Base-by-base conservation (phyloP, 2,113 vertebrate genomes). In the Stomatorhinus ivindoensis region DNA sequence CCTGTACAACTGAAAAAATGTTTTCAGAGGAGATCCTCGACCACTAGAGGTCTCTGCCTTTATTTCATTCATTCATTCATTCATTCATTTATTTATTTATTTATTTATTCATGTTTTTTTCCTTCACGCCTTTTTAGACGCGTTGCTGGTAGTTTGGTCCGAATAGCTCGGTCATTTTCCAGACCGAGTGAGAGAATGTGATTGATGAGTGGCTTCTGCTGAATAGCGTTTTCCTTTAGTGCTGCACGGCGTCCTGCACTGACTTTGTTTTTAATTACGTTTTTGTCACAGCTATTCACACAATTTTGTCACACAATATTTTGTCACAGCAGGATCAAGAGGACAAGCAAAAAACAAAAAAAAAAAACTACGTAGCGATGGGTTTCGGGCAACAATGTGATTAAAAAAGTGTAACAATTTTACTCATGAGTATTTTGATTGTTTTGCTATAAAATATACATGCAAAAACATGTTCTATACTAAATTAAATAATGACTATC, bases 31-130 rank as follows among this genome's bases (percentile, higher is more conserved):
- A 35, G 31, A 39, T 42, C 31, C 31, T 39, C 31, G 13, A 85
- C 82, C 82, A 89, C 89, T 82, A 91, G 91, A 89, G 91, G 91
- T 61, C 90, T 51, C 88, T 46, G 42, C 17, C 13, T 27, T 69
- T 31, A 69, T 31, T 69, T 84, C 3, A 44, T 44, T 5, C 4
- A 0, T 6, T 50, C 3, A 50, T 50, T 17, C 4, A 3, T 31
- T 61, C 2, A 8, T 58, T 58, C 0, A 24, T 8, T 24, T 8
- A 0, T n/a, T 84, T 10, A 44, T 44, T 5, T 15, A 0, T 6
- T 50, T 13, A 50, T 50, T 17, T 13, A 3, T 31, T 69, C 6
- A 10, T 3, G 0, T 42, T 8, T 19, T 80, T 42, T 3, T n/a
- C n/a, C 15, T 19, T 5, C 31, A 0, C 27, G 11, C 27, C 11